Base-by-base conservation (phyloP, 2,888 invertebrate genomes). In the Clusia tigrina region DNA sequence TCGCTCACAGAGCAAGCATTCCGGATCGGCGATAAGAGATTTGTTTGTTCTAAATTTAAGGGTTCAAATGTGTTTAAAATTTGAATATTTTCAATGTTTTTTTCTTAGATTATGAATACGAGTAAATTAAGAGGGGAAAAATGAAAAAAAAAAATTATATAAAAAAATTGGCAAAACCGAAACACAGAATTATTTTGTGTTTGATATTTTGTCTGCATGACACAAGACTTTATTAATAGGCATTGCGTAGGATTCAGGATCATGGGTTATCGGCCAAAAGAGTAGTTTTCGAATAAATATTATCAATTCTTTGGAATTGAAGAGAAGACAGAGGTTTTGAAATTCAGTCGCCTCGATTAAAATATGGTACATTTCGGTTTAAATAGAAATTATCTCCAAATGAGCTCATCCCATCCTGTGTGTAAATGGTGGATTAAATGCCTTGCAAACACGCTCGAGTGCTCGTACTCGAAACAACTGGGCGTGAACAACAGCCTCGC, bases 221-320 rank as follows among this genome's bases (percentile, higher is more conserved):
- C 55, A 60, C 56, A 64, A 64, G 46, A 62, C 54, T 54, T n/a
- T 61, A 59, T 56, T 63, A 64, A 67, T 63, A 67, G 61, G 57
- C 63, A 52, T 62, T 63, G 64, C 61, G 53, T 57, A 54, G 57
- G 32, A 51, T 63, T 57, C 9, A 46, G 24, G 64, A 51, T 58
- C 61, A 37, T 51, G 65, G 63, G 59, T 67, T 67, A 67, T 67
- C 67, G 52, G 18, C 17, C 18, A 48, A 63, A 67, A 61, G 57
- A 63, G 61, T 59, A 59, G 56, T 58, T 57, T 51, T 5, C 15
- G 57, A 48, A 15, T 42, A n/a, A 42, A 32, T n/a, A n/a, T n/a
- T n/a, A n/a, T n/a, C n/a, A n/a, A n/a, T n/a, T n/a, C n/a, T n/a
- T n/a, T n/a, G n/a, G n/a, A n/a, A n/a, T n/a, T n/a, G n/a, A n/a